These are phyloP conservation scores for Tapirus terrestris DNA, from an alignment of 2,113 vertebrate genomes.

Conservation along the genomic window DNA sequence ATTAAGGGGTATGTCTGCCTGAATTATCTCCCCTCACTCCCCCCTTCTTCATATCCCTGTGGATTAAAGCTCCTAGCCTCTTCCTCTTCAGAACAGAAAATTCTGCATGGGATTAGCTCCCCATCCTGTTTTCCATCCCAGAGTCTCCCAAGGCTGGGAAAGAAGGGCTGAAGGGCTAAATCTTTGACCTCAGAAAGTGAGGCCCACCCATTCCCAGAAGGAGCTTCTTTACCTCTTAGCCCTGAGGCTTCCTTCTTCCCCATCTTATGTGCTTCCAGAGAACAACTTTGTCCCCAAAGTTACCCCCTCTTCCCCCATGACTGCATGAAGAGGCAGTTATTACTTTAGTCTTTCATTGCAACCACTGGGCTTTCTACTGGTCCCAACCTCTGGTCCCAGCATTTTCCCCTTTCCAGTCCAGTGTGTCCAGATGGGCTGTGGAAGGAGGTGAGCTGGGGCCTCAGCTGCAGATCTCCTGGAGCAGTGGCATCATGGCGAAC, in stretches of 20 bases:
- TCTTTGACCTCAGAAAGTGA: conserved; percentile 20
- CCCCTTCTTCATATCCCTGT: not conserved
- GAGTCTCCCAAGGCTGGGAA: not conserved
- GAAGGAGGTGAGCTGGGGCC: not conserved
- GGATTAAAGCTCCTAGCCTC: conserved; percentile 8
- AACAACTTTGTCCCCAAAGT: not conserved
- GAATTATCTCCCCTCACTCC: not conserved
- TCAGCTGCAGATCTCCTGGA: conserved; percentile 87
- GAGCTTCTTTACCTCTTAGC: not conserved
- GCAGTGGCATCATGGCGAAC: conserved; percentile 80
- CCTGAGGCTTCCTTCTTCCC: not conserved
- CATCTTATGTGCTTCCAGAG: conserved; percentile 53
- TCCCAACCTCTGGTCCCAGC: not conserved
- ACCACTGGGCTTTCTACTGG: not conserved
- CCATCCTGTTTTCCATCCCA: not conserved
- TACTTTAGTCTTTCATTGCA: conserved; percentile 57
- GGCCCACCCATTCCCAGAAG: not conserved
- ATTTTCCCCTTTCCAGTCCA: not conserved
- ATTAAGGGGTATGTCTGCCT: not conserved
- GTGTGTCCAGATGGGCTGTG: not conserved
- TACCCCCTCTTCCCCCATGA: not conserved
- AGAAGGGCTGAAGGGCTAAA: conserved; percentile 45
- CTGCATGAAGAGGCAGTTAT: conserved; percentile 55
- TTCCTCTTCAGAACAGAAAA: conserved; percentile 44
- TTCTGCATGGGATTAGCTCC: conserved; percentile 22